phyloP scores from a whole-genome alignment of 1,140 invertebrate species.

The Brachystomella parvula region DNA sequence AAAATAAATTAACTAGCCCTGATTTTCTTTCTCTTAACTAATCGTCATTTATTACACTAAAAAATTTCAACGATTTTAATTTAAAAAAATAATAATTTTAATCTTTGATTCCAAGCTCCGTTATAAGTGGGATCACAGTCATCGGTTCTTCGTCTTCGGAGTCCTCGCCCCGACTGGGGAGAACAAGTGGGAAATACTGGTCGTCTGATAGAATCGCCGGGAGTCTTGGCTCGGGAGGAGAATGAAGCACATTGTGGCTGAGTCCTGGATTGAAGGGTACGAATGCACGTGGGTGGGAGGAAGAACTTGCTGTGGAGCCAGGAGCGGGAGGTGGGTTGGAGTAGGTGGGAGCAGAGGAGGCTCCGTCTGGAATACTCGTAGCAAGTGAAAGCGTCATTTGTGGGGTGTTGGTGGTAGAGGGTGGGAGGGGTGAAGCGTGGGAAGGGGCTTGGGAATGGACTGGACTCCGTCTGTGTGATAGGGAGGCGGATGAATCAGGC shows the following conservation, averaged over 20 bases:
- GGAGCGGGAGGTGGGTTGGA: not conserved
- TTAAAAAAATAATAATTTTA: not conserved
- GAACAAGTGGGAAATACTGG: conserved; percentile 15
- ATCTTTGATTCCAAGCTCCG: conserved; percentile 36
- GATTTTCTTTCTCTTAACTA: not conserved
- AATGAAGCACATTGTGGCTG: not conserved
- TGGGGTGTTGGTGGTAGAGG: not conserved
- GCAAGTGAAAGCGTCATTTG: not conserved
- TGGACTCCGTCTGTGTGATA: not conserved
- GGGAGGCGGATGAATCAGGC: conserved; percentile 14
- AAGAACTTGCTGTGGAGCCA: conserved; percentile 8
- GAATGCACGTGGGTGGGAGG: not conserved
- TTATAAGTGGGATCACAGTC: conserved; percentile 38
- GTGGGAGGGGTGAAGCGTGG: not conserved
- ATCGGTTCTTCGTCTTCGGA: conserved; percentile 17
- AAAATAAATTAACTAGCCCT: no score
- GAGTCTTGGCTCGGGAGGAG: not conserved
- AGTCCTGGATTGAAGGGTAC: not conserved
- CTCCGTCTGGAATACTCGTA: not conserved
- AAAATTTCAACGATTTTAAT: not conserved
- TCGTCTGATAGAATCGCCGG: not conserved
- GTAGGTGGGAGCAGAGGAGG: no score
- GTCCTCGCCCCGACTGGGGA: conserved; percentile 9
- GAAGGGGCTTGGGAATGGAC: not conserved
- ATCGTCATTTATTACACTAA: no score